Percentiles rank a stretch among this genome's conserved stretches.
Conservation (phyloP, 1,140 invertebrate species). For the Whitmania pigra region DNA sequence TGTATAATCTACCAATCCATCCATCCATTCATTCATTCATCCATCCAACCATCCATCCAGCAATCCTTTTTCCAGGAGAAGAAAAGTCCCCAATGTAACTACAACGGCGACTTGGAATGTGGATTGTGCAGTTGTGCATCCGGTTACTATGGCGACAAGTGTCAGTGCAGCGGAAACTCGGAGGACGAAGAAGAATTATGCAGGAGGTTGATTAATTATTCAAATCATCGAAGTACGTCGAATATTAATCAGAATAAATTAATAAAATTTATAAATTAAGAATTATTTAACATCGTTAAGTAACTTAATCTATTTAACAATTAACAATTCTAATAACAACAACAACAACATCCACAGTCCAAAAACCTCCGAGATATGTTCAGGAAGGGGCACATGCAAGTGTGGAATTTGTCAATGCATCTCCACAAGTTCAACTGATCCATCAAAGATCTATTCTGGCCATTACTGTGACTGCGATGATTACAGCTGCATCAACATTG, state of each 20-base stretch:
- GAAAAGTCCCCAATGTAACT: neutral
- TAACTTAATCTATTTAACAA: neutral
- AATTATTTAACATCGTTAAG: neutral
- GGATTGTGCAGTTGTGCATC: neutral
- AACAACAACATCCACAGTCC: neutral
- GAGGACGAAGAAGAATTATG: neutral
- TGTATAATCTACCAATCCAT: no score
- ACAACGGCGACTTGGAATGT: neutral
- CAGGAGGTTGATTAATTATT: no score
- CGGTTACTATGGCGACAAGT: constrained; percentile 6
- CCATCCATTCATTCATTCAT: no score
- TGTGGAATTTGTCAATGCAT: constrained; percentile 31
- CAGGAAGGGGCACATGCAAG: constrained; percentile 28
- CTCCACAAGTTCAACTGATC: constrained; percentile 18
- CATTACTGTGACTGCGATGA: constrained; percentile 85
- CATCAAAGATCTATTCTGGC: constrained; percentile 49
- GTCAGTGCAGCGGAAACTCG: neutral
- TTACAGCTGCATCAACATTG: constrained; percentile 73
- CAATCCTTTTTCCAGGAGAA: neutral
- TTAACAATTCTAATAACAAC: neutral
- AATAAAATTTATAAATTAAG: no score
- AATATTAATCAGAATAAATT: no score
- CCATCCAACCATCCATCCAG: no score
- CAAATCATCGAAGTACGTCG: no score
- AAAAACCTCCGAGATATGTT: constrained; percentile 26